Percentiles rank a stretch among this genome's conserved stretches.
phyloP scores from a whole-genome alignment of 1,140 invertebrate species.

The Drosophila kohkoa region DNA sequence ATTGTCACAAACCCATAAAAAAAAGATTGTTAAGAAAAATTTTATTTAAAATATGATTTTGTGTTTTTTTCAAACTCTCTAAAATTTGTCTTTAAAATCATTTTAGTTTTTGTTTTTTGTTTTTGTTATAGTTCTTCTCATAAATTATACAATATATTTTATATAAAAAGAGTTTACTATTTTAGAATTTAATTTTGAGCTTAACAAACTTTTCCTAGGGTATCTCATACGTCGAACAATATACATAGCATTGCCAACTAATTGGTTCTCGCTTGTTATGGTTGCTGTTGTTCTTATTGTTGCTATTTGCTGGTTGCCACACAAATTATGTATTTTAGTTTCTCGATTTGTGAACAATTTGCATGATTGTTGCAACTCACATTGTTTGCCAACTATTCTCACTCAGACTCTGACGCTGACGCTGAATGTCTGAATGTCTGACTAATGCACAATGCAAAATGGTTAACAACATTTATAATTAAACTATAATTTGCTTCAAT shows the following conservation, averaged over 20 bases:
- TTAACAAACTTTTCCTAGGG: background rate
- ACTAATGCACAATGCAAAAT: slow-evolving; percentile 5
- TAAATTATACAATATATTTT: no score
- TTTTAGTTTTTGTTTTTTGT: no score
- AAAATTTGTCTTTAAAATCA: no score
- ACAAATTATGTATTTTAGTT: slow-evolving; percentile 51
- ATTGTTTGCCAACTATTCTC: slow-evolving; percentile 8
- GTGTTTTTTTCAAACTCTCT: no score
- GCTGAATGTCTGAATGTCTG: background rate
- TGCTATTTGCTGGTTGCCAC: slow-evolving; percentile 6
- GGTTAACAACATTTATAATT: slow-evolving; percentile 21
- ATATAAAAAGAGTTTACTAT: no score
- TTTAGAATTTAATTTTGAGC: no score
- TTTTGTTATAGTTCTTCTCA: no score
- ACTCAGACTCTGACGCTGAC: background rate
- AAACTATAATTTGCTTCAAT: slow-evolving; percentile 38
- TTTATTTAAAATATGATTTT: no score
- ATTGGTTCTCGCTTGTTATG: slow-evolving; percentile 28
- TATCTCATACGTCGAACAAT: background rate
- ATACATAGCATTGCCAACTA: background rate
- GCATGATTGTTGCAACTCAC: slow-evolving; percentile 22
- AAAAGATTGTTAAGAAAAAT: no score
- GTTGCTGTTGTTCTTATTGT: slow-evolving; percentile 12
- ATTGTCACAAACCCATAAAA: no score
- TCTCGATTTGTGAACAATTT: slow-evolving; percentile 29